These are phyloP conservation scores for Neotoma lepida DNA, from an alignment of 2,113 vertebrate species.

Conservation along the genomic window DNA sequence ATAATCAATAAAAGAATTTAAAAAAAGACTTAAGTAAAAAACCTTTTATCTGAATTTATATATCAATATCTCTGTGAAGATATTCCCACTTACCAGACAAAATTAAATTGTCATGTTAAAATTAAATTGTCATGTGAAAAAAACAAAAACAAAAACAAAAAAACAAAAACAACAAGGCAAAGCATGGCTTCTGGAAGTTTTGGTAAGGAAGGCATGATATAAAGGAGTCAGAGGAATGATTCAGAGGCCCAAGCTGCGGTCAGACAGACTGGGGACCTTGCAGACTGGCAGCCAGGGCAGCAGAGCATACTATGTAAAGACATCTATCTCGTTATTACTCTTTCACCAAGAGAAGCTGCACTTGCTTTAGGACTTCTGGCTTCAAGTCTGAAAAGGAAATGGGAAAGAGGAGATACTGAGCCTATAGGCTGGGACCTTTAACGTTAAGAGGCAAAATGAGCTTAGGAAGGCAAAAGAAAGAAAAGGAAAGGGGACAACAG, in stretches of 20 bases:
- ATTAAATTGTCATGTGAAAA: not conserved
- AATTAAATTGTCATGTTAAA: slow-evolving; percentile 21
- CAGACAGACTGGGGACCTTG: not conserved
- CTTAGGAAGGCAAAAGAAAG: not conserved
- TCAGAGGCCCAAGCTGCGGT: not conserved
- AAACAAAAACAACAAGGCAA: not conserved
- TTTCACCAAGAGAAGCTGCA: not conserved
- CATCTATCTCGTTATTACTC: not conserved
- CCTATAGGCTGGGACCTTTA: not conserved
- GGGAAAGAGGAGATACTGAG: not conserved
- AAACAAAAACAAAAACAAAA: not conserved
- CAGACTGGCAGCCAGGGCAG: not conserved
- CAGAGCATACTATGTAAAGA: not conserved
- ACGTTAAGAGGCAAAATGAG: not conserved
- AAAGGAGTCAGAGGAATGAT: not conserved
- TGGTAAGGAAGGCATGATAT: not conserved
- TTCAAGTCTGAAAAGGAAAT: not conserved
- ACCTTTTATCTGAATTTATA: slow-evolving; percentile 15
- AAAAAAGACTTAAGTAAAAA: slow-evolving; percentile 43
- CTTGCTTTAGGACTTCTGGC: slow-evolving; percentile 12
- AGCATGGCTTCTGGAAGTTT: slow-evolving; percentile 15
- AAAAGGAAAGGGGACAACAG: not conserved
- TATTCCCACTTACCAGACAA: not conserved
- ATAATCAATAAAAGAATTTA: not conserved
- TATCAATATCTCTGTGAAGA: slow-evolving; percentile 20